These are phyloP conservation scores for Samia ricini DNA, from an alignment of 1,140 invertebrate genomes.

Conservation along the genomic window DNA sequence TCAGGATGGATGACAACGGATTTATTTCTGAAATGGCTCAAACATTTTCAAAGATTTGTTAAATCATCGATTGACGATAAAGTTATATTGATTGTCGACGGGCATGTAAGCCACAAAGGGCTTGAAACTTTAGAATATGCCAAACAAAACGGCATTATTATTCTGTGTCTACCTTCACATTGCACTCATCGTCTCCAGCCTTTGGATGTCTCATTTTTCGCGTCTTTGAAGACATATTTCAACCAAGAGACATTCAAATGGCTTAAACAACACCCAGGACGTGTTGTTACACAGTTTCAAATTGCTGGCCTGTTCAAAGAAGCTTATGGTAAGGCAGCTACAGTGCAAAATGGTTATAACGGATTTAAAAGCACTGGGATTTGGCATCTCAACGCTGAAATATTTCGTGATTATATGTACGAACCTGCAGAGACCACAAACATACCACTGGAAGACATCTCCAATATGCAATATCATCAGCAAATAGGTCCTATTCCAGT, in stretches of 20 bases:
- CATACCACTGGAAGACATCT: no score
- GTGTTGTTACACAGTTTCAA: not conserved
- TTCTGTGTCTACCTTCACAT: slow-evolving; percentile 43
- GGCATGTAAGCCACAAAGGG: no score
- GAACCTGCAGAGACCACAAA: not conserved
- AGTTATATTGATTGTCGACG: no score
- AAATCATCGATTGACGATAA: no score
- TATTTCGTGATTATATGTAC: not conserved
- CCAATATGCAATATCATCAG: no score
- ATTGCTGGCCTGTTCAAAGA: not conserved
- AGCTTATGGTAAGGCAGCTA: slow-evolving; percentile 47
- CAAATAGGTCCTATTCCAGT: no score
- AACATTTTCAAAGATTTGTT: no score
- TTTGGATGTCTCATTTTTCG: slow-evolving; percentile 24
- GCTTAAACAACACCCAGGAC: slow-evolving; percentile 41
- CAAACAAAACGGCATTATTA: slow-evolving; percentile 43
- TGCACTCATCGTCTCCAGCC: slow-evolving; percentile 48
- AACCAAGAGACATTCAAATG: slow-evolving; percentile 23
- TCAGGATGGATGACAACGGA: slow-evolving; percentile 36
- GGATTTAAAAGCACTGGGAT: slow-evolving; percentile 26
- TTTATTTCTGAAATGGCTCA: slow-evolving; percentile 37
- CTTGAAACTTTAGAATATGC: no score
- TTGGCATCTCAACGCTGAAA: no score
- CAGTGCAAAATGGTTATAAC: slow-evolving; percentile 32
- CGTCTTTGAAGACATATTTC: slow-evolving; percentile 23